These are phyloP conservation scores for Coelopa pilipes DNA, from an alignment of 2,888 invertebrate species.

Conservation along the genomic window DNA sequence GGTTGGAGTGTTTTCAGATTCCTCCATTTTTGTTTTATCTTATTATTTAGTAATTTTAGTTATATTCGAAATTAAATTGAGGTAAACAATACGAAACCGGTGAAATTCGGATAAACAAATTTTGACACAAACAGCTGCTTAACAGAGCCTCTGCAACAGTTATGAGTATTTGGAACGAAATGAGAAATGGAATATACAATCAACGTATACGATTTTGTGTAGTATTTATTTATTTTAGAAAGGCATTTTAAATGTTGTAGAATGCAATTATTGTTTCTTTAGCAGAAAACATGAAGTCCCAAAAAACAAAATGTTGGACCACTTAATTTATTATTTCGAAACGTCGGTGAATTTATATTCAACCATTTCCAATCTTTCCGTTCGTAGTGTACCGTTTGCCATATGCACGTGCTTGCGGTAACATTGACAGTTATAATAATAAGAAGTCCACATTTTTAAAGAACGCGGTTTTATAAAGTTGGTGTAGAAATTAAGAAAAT, in stretches of 20 bases:
- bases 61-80: background rate
- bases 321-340: too few species aligned
- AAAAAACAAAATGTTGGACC: too few species aligned
- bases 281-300: too few species aligned
- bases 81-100: conserved; percentile 20
- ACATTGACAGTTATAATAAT: too few species aligned
- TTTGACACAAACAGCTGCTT: conserved; percentile 36
- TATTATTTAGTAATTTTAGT: background rate
- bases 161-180: background rate
- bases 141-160: background rate
- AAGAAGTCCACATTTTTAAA: too few species aligned
- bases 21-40: conserved; percentile 30
- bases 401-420: conserved; percentile 28
- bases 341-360: too few species aligned
- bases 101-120: conserved; percentile 15
- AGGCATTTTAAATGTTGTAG: too few species aligned
- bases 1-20: background rate
- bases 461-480: too few species aligned
- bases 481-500: background rate
- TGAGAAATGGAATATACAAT: background rate
- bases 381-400: background rate
- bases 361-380: background rate
- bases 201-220: background rate
- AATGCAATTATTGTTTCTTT: too few species aligned
- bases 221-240: background rate